These are phyloP conservation scores for Tragelaphus scriptus DNA, from an alignment of 2,113 vertebrate genomes.

Conservation along the genomic window DNA sequence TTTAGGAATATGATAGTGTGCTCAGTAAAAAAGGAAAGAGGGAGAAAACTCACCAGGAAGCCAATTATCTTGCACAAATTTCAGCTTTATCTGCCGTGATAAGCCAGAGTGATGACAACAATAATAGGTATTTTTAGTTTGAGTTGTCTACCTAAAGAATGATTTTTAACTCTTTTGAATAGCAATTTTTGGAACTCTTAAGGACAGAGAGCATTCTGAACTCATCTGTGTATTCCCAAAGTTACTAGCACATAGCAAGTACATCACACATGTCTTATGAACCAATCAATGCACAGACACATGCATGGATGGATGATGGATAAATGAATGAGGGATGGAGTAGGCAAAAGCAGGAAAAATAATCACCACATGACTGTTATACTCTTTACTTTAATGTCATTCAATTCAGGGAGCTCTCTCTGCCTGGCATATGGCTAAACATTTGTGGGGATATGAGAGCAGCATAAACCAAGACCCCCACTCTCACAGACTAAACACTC, in stretches of 20 bases:
- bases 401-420: neutral
- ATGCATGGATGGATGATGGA: neutral
- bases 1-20: neutral
- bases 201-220: neutral
- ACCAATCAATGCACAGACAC: neutral
- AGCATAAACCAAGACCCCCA: neutral
- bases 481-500: neutral
- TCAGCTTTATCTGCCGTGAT: neutral
- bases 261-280: neutral
- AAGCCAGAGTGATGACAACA: neutral
- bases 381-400: neutral
- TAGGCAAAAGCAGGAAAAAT: neutral
- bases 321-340: neutral
- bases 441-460: too few species aligned
- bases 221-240: neutral
- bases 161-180: neutral
- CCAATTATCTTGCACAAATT: slow-evolving; percentile 51
- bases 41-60: neutral
- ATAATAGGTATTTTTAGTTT: slow-evolving; percentile 33
- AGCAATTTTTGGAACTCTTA: neutral
- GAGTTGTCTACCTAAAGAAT: slow-evolving; percentile 1
- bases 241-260: neutral
- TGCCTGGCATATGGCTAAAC: neutral
- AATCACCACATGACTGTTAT: neutral
- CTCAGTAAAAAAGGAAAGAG: neutral